Evolutionary conservation across 2,888 invertebrate genomes (phyloP), one percentile per base, ranked within the genome.

Genomic region (Meta bourneti): DNA sequence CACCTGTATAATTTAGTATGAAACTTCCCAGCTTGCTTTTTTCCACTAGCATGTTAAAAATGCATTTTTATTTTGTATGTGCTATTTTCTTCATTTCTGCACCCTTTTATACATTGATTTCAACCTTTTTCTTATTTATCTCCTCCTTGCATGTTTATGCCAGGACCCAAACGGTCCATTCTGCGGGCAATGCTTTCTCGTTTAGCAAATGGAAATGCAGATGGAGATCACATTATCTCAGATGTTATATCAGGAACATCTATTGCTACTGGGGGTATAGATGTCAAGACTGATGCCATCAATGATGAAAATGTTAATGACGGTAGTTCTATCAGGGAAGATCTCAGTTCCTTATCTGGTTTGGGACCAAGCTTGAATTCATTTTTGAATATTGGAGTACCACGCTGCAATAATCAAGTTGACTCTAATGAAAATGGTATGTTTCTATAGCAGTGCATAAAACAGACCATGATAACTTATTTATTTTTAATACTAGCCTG

Each of bases 101-200:
- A 75, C 83, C 74, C 85, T 84, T 89, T 84, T 83, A 69, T 54
- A 52, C 34, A 69, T 69, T 69, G n/a, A 71, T 77, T 88, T 86
- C 71, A 52, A 78, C 51, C 61, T 70, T 83, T 61, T 79, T 77
- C 77, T 86, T 84, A 61, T 90, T 72, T 88, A 48, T 84, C 69
- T 82, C 87, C 70, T 90, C 49, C 79, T 71, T 92, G 92, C 82
- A 87, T 91, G 91, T 81, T 86, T 77, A 74, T 89, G 77, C 20
- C 69, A 95, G 95, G 95, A 93, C 95, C 95, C 48, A 95, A 95
- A 93, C 93, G 95, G 93, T 94, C 95, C 61, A 94, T 95, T 16
- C 94, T 95, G 83, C 95, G 95, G 93, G 95, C 95, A 88, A 95
- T 95, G 95, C 94, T 95, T 93, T 95, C 94, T 92, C 95, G 94